Base-by-base conservation (phyloP, 1,140 invertebrate species). In the Diorhabda sublineata region DNA sequence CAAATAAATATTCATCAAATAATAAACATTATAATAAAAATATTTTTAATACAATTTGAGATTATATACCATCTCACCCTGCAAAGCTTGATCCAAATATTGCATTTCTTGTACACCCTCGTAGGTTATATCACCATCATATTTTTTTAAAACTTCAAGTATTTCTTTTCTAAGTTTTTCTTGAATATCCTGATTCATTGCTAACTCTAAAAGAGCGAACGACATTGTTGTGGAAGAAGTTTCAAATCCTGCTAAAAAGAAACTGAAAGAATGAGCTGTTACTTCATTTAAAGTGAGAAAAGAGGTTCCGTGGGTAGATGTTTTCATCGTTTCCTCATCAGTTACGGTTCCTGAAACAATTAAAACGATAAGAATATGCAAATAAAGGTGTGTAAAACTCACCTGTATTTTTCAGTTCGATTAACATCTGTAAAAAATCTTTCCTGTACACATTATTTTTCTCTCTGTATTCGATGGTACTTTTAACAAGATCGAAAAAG, bases 91-190 rank as follows among this genome's bases (percentile, higher is more conserved):
- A 5, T 69, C 58, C 42, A 68, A 60, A 63, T 72, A 86, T 2
- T 79, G 81, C 79, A 90, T 82, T n/a, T 85, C 82, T n/a, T 81
- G 75, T 3, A 89, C 68, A n/a, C 82, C 79, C 5, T 88, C 86
- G 70, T 86, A 88, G 47, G 80, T 84, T 0, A 87, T 71, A 65
- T 83, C 72, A 3, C 82, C 81, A n/a, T 81, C 73, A 66, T 85
- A 75, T 64, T 81, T 80, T 6, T 72, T 63, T 0, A 86, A 43
- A n/a, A 83, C 81, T 3, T 75, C 60, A 11, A 80, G 73, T 0
- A 86, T 81, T 74, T 86, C 83, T 4, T 79, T 58, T 9, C 84
- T 74, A 5, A 81, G 69, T 66, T 81, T 83, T 2, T 26, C 26
- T 26, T 26, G 26, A 26, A 26, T 26, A 26, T 26, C 26, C 26